Evolutionary conservation across 1,140 invertebrate genomes (phyloP).

Genomic region (Drosophila fuyamai): DNA sequence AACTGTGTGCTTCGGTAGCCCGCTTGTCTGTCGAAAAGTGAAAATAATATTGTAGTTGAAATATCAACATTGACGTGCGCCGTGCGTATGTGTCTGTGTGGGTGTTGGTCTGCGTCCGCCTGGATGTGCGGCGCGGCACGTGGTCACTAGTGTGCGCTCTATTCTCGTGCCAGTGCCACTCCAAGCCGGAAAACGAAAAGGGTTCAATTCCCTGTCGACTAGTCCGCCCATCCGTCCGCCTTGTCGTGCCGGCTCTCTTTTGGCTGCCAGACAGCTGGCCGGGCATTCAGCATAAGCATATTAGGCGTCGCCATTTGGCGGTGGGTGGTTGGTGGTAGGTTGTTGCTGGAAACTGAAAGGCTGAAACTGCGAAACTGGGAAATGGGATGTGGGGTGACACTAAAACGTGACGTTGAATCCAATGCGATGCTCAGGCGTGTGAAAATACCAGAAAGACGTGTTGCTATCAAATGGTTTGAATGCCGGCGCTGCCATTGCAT

Average conservation of each 20-base stretch:
- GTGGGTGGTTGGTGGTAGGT: slow-evolving; percentile 1
- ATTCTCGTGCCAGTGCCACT: background rate
- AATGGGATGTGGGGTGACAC: slow-evolving; percentile 24
- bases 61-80: slow-evolving; percentile 61
- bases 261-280: slow-evolving; percentile 21
- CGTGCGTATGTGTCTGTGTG: slow-evolving; percentile 1
- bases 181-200: slow-evolving; percentile 50
- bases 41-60: slow-evolving; percentile 74
- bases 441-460: slow-evolving; percentile 84
- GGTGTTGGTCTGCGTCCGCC: background rate
- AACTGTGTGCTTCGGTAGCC: slow-evolving; percentile 40
- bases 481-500: slow-evolving; percentile 32
- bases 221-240: slow-evolving; percentile 1
- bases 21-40: slow-evolving; percentile 53
- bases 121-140: background rate
- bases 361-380: background rate
- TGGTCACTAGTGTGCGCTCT: slow-evolving; percentile 2
- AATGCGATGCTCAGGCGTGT: slow-evolving; percentile 84
- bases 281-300: slow-evolving; percentile 65
- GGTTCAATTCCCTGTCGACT: slow-evolving; percentile 50
- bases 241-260: slow-evolving; percentile 21
- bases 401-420: slow-evolving; percentile 84
- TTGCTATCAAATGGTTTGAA: slow-evolving; percentile 80
- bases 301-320: slow-evolving; percentile 52
- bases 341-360: background rate